These are phyloP conservation scores for Rhingia rostrata DNA, from an alignment of 2,888 invertebrate species.

Conservation along the genomic window DNA sequence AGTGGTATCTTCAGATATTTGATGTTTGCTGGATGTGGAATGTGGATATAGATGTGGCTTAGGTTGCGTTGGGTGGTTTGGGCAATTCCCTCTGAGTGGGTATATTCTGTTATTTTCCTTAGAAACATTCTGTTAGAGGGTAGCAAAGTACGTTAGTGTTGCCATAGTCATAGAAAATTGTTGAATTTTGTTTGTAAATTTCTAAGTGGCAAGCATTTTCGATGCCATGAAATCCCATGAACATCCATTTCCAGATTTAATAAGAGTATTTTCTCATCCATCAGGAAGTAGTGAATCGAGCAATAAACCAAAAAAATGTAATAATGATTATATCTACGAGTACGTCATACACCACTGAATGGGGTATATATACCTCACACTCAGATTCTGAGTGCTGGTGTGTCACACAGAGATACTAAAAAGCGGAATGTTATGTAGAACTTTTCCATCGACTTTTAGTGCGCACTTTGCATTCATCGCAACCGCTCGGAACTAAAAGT, in stretches of 20 bases:
- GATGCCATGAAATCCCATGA: not conserved
- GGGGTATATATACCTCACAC: constrained; percentile 42
- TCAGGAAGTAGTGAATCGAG: constrained; percentile 56
- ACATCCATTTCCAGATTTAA: not conserved
- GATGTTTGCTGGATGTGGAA: not conserved
- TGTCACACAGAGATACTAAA: constrained; percentile 68
- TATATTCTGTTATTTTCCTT: constrained; percentile 1
- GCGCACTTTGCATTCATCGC: constrained; percentile 71
- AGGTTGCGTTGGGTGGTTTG: constrained; percentile 6
- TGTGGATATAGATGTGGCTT: constrained; percentile 6
- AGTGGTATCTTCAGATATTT: constrained; percentile 4
- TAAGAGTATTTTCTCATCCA: not conserved
- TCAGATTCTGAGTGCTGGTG: constrained; percentile 44
- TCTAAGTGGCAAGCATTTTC: not conserved
- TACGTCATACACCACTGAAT: constrained; percentile 33
- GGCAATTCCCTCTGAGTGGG: constrained; percentile 14
- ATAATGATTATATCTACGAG: constrained; percentile 54
- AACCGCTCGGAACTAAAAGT: constrained; percentile 61
- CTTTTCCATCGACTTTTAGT: constrained; percentile 70
- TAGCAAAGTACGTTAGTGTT: constrained; percentile 37
- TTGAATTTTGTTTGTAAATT: not conserved
- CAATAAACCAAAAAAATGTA: constrained; percentile 23
- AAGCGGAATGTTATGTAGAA: constrained; percentile 62
- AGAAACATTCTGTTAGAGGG: not conserved
- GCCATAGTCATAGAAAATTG: not conserved